A percentile compares a stretch with the other conserved stretches of the same genome.
These are phyloP conservation scores for Oxycera nigricornis DNA, from an alignment of 2,888 invertebrate species.

Conservation along the genomic window DNA sequence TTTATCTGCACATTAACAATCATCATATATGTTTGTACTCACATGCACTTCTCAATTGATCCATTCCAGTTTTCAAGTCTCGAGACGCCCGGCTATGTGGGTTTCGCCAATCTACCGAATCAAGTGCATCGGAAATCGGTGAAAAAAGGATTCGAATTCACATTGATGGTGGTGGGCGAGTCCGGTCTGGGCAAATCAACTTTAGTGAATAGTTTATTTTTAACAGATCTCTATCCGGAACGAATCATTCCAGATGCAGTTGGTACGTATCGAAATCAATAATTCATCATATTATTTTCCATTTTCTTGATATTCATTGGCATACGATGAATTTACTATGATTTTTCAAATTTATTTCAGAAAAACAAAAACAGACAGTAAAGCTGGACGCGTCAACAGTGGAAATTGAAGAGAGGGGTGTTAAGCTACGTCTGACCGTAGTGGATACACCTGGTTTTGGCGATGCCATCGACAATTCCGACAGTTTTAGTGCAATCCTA, in stretches of 20 bases:
- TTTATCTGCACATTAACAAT: too few species aligned
- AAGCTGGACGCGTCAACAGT: conserved; percentile 94
- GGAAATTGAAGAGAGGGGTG: conserved; percentile 95
- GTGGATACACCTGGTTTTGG: conserved; percentile 97
- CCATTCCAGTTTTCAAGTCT: conserved; percentile 78
- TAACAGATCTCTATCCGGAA: conserved; percentile 95
- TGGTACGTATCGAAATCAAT: conserved; percentile 66
- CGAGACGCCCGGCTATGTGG: conserved; percentile 84
- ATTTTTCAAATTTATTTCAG: conserved; percentile 66
- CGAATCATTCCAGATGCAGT: conserved; percentile 86
- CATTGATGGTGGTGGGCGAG: conserved; percentile 94
- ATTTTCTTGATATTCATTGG: too few species aligned
- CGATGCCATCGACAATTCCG: conserved; percentile 92
- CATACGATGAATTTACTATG: too few species aligned
- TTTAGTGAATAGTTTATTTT: conserved; percentile 90
- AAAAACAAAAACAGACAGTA: conserved; percentile 91
- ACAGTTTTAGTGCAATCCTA: conserved; percentile 91
- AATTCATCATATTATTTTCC: conserved; percentile 44
- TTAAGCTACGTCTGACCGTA: conserved; percentile 89
- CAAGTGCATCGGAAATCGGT: conserved; percentile 97
- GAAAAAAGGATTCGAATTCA: conserved; percentile 97
- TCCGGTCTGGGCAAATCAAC: conserved; percentile 95
- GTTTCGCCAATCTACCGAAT: conserved; percentile 87
- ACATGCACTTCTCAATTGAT: too few species aligned
- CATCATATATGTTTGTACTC: too few species aligned